These are phyloP conservation scores for Hippocampus mohnikei DNA, from an alignment of 2,113 vertebrate genomes.

Conservation along the genomic window DNA sequence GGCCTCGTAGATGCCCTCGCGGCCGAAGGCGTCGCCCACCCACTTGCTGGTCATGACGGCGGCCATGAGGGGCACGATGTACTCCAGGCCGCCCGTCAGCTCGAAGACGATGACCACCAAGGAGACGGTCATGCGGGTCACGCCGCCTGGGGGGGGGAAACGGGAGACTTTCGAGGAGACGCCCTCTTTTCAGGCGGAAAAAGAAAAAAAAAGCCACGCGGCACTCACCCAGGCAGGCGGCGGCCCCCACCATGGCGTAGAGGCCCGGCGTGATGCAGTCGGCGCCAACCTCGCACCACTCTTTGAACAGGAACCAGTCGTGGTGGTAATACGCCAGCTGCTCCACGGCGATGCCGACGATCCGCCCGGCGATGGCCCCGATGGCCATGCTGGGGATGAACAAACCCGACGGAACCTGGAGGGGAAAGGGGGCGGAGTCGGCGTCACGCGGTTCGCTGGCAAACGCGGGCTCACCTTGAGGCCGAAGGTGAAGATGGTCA, in stretches of 20 bases:
- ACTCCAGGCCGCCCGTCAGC: slow-evolving; percentile 94
- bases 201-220: too few relatives aligned
- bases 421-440: neutral
- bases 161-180: too few relatives aligned
- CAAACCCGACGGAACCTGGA: slow-evolving; percentile 89
- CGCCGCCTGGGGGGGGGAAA: too few relatives aligned
- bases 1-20: slow-evolving; percentile 96
- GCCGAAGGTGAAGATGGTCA: slow-evolving; percentile 98
- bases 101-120: slow-evolving; percentile 98
- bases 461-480: slow-evolving; percentile 81
- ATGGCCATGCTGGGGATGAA: slow-evolving; percentile 99
- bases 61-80: slow-evolving; percentile 98
- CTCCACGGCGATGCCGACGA: slow-evolving; percentile 95
- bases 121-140: slow-evolving; percentile 98
- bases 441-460: neutral
- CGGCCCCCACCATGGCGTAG: slow-evolving; percentile 97
- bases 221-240: slow-evolving; percentile 89
- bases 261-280: slow-evolving; percentile 98
- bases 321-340: slow-evolving; percentile 96
- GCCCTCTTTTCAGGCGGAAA: too few relatives aligned
- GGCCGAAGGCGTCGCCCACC: slow-evolving; percentile 97
- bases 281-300: slow-evolving; percentile 96
- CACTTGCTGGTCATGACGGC: slow-evolving; percentile 99
- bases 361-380: slow-evolving; percentile 92
- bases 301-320: slow-evolving; percentile 96